phyloP scores from a whole-genome alignment of 2,113 vertebrate species.

The Oxyruncus cristatus region DNA sequence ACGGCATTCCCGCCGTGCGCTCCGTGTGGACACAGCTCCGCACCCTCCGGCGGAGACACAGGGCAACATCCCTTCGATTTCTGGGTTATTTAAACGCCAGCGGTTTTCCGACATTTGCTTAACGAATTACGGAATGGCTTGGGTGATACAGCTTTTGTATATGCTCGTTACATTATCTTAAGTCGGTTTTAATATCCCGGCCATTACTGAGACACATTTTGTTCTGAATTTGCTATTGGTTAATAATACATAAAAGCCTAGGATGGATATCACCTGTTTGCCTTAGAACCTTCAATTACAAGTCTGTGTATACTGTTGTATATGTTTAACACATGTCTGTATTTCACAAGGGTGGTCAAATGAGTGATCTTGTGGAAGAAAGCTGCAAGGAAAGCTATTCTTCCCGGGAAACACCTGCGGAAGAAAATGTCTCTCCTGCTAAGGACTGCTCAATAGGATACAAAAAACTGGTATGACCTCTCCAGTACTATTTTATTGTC shows the following conservation, averaged over 20 bases:
- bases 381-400: neutral
- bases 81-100: fast-evolving
- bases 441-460: neutral
- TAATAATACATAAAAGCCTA: neutral
- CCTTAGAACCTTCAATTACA: neutral
- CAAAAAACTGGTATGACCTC: conserved; percentile 66
- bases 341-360: neutral
- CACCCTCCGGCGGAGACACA: too few relatives aligned
- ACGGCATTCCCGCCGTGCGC: neutral
- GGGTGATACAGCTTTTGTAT: neutral
- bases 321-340: neutral
- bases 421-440: neutral
- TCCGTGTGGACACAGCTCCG: neutral
- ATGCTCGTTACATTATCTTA: neutral
- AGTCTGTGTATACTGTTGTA: neutral
- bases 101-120: fast-evolving
- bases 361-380: conserved; percentile 22
- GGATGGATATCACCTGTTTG: neutral
- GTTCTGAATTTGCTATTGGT: neutral
- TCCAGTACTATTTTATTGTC: neutral
- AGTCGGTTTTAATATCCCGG: neutral
- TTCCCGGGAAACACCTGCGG: neutral
- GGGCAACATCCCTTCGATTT: fast-evolving
- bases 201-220: neutral
- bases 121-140: fast-evolving